These are phyloP conservation scores for Lutjanus campechanus DNA, from an alignment of 2,797 vertebrate genomes.

Conservation along the genomic window DNA sequence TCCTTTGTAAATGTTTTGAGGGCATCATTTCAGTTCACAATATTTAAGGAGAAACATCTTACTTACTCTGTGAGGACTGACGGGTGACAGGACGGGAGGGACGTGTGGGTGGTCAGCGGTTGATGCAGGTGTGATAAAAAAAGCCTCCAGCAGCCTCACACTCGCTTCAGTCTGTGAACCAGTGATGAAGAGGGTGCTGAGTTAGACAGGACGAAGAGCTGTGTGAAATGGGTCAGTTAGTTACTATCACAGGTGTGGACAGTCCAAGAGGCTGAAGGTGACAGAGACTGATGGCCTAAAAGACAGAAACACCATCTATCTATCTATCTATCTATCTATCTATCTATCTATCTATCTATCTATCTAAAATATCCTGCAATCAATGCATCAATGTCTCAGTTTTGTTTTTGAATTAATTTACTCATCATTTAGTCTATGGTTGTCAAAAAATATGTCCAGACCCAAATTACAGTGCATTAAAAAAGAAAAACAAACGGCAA, in stretches of 20 bases:
- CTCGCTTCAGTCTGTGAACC: conserved; percentile 48
- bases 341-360: neutral
- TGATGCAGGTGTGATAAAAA: conserved; percentile 68
- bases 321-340: neutral
- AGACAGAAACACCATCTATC: conserved; percentile 6
- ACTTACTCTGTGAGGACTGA: conserved; percentile 30
- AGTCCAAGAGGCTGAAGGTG: conserved; percentile 59
- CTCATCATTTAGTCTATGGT: no score
- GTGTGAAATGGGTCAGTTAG: conserved; percentile 77
- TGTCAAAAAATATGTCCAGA: no score
- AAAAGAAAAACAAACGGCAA: no score
- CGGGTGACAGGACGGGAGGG: conserved; percentile 17
- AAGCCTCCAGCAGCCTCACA: neutral
- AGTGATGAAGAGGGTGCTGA: conserved; percentile 84
- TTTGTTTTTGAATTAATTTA: neutral
- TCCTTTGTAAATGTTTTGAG: conserved; percentile 67
- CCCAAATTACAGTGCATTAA: no score
- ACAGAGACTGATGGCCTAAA: conserved; percentile 71
- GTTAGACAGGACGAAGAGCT: conserved; percentile 68
- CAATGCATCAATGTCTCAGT: neutral
- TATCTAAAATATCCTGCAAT: neutral
- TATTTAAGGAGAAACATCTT: conserved; percentile 33
- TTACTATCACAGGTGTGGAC: conserved; percentile 76
- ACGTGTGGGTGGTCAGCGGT: conserved; percentile 77
- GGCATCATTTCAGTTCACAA: conserved; percentile 56